A percentile compares a stretch with the other conserved stretches of the same genome.
These are phyloP conservation scores for Molossus molossus DNA, from an alignment of 2,797 vertebrate species.

Conservation along the genomic window DNA sequence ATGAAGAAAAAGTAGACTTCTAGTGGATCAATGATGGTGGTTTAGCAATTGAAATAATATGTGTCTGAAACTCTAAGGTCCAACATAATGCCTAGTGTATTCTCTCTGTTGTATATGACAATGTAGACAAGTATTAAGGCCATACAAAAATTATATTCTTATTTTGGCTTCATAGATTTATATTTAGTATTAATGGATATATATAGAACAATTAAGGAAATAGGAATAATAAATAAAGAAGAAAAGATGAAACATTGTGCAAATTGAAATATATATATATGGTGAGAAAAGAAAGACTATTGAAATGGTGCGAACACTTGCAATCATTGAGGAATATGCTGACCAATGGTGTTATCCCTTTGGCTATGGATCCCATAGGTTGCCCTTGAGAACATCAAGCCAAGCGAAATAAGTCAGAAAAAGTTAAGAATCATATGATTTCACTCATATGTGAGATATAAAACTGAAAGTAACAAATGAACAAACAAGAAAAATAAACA, in stretches of 20 bases:
- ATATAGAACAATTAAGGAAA: neutral
- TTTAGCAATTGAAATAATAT: rapidly evolving
- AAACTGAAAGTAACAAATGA: too few relatives aligned
- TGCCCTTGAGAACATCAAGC: too few relatives aligned
- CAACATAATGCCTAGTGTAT: rapidly evolving
- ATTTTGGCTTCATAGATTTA: neutral
- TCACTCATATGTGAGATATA: too few relatives aligned
- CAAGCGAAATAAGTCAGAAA: too few relatives aligned
- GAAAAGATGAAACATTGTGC: neutral
- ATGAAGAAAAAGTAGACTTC: neutral
- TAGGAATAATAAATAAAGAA: neutral
- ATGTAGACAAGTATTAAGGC: neutral
- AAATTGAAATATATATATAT: neutral
- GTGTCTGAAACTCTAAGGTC: neutral
- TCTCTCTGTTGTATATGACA: neutral
- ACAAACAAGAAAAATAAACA: too few relatives aligned
- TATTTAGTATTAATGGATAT: neutral
- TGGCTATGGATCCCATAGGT: too few relatives aligned
- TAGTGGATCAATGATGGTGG: neutral
- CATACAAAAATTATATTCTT: neutral
- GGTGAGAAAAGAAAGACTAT: neutral
- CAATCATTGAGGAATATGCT: neutral
- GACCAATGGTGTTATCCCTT: neutral
- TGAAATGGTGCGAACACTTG: neutral
- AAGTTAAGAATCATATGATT: too few relatives aligned